Evolutionary conservation across 2,113 vertebrate genomes (phyloP), one percentile per base, ranked within the genome.

Genomic region (Percina caprodes): DNA sequence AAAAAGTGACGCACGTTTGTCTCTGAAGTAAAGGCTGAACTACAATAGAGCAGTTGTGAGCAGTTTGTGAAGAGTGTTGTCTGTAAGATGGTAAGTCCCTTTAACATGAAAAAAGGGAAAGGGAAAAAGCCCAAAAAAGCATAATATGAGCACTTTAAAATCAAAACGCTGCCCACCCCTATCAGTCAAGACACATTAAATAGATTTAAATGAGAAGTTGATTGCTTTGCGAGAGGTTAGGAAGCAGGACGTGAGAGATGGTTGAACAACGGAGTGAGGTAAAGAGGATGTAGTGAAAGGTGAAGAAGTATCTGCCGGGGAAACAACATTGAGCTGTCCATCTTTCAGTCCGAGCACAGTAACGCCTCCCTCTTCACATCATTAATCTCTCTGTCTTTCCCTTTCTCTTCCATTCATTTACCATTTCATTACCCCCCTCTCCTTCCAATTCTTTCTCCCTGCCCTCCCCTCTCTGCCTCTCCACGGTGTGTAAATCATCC

Each of bases 311-410:
- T 70, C 82, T 66, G 73, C 46, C 42, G 30, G 69, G 66, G 6
- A 69, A 58, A 82, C 30, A 11, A 33, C 71, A 70, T 73, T 49
- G 52, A 56, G 69, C 10, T 13, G 24, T 69, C 39, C 55, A 74
- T 65, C 74, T 24, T n/a, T 51, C 69, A 59, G 61, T 81, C 68
- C 19, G 48, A 15, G 21, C 65, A 21, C 51, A 84, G 82, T 74
- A 70, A 79, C 26, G 56, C 54, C 69, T 63, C 9, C 35, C 35
- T 77, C 77, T 59, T 69, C 74, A 78, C 62, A 69, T 86, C 79
- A 74, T 86, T 77, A 82, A 86, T 82, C 79, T 79, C 68, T 35
- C 82, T 26, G 14, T 69, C 54, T 67, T 68, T 66, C 54, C 62
- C 30, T 33, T 58, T 60, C 62, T 69, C 74, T 66, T 73, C 51